phyloP scores from a whole-genome alignment of 2,113 vertebrate genomes.

The Siniperca chuatsi region DNA sequence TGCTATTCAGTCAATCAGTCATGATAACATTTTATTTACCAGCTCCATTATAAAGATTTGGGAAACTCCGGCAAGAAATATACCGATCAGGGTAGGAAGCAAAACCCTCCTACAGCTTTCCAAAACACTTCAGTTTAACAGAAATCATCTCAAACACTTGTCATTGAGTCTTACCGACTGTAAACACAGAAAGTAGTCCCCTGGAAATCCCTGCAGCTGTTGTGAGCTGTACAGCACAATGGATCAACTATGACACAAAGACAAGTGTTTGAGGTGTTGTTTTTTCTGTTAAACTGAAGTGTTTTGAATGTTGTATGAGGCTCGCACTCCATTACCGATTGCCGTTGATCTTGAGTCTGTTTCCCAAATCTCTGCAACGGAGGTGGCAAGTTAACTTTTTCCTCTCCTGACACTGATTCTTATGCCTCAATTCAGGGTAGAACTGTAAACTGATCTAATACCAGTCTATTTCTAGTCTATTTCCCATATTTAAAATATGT shows the following conservation, averaged over 20 bases:
- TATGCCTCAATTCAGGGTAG: not conserved
- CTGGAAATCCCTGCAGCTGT: not conserved
- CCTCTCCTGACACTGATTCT: not conserved
- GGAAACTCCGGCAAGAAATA: not conserved
- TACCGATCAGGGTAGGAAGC: not conserved
- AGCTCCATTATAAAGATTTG: not conserved
- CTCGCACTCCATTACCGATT: not conserved
- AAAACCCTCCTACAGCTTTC: conserved; percentile 14
- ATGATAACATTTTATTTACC: not conserved
- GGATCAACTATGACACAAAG: not conserved
- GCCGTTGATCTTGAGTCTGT: not conserved
- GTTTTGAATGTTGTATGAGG: not conserved
- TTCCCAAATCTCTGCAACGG: not conserved
- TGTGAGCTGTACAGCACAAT: conserved; percentile 7
- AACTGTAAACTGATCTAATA: not conserved
- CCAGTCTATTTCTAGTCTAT: not conserved
- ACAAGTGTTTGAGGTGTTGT: not conserved
- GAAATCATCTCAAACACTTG: conserved; percentile 14
- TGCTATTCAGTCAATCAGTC: not conserved
- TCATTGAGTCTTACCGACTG: conserved; percentile 2
- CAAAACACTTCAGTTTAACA: conserved; percentile 24
- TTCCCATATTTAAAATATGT: not conserved
- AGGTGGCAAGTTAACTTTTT: not conserved
- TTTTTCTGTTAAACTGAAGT: not conserved
- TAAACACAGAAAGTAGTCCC: conserved; percentile 4